These are phyloP conservation scores for Drosophila paranaensis DNA, from an alignment of 2,888 invertebrate genomes.

Conservation along the genomic window DNA sequence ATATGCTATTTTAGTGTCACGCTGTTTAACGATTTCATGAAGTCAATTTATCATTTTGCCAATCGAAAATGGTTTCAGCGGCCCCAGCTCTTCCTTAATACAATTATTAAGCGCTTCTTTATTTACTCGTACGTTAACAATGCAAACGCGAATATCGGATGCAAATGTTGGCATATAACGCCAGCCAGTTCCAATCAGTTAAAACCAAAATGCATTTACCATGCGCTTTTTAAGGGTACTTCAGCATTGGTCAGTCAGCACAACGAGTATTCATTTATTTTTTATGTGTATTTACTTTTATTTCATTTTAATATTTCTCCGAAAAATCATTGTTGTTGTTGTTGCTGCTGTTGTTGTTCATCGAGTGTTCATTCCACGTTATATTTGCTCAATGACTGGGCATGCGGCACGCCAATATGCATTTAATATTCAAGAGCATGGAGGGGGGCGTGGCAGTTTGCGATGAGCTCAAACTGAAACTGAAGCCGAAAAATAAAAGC, in stretches of 20 bases:
- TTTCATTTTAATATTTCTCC: conserved; percentile 27
- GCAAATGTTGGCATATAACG: conserved; percentile 23
- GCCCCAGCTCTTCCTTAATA: conserved; percentile 10
- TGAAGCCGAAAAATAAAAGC: conserved; percentile 7
- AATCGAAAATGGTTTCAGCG: background rate
- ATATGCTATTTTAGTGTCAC: background rate
- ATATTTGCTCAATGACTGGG: conserved; percentile 55
- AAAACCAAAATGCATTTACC: conserved; percentile 44
- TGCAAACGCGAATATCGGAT: conserved; percentile 13
- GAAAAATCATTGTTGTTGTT: conserved; percentile 27
- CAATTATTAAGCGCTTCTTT: conserved; percentile 2
- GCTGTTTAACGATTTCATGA: background rate
- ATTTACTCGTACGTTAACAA: conserved; percentile 21
- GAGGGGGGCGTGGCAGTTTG: conserved; percentile 29
- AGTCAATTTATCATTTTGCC: background rate
- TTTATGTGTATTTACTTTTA: conserved; percentile 9
- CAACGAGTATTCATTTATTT: conserved; percentile 20
- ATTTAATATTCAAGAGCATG: conserved; percentile 48
- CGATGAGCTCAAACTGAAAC: conserved; percentile 26
- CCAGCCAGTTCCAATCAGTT: conserved; percentile 37
- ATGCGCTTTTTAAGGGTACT: conserved; percentile 39
- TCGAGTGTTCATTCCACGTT: conserved; percentile 26
- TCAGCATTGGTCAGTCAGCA: conserved; percentile 36
- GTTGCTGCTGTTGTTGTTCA: conserved; percentile 10
- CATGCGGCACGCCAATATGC: conserved; percentile 60